Conservation (phyloP, 2,797 vertebrate species). For the Lacerta viridis region DNA sequence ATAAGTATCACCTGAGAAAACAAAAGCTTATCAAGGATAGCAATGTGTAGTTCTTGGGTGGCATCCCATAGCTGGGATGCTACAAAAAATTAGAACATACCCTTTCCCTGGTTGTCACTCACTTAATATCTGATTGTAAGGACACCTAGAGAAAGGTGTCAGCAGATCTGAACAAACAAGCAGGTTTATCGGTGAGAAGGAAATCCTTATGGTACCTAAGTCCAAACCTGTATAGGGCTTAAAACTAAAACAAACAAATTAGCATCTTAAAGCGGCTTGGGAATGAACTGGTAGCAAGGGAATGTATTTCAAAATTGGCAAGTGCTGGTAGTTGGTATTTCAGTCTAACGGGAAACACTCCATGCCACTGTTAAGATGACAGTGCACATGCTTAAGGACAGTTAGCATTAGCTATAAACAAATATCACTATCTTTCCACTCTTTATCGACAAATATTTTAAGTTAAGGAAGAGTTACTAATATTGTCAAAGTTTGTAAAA, state of each 20-base stretch:
- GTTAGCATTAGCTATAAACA: no score
- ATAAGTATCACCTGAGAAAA: background rate
- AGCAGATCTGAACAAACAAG: background rate
- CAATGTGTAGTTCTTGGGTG: background rate
- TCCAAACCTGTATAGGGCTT: background rate
- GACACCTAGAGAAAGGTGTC: background rate
- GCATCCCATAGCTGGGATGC: background rate
- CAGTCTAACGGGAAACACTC: no score
- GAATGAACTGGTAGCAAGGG: background rate
- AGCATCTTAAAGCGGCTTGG: background rate
- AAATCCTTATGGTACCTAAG: background rate
- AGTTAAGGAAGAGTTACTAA: no score
- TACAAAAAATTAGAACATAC: background rate
- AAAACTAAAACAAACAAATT: background rate
- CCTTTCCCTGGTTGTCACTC: background rate
- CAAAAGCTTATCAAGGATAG: background rate
- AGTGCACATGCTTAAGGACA: no score
- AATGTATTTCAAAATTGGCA: background rate
- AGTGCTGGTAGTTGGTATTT: background rate
- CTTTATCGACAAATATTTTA: no score
- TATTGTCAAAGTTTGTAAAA: no score
- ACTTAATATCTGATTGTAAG: background rate
- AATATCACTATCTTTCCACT: no score
- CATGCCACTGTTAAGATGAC: no score
- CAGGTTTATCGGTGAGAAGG: background rate